These are phyloP conservation scores for Pseudococcus jackbeardsleyi DNA, from an alignment of 2,888 invertebrate species.

Conservation along the genomic window DNA sequence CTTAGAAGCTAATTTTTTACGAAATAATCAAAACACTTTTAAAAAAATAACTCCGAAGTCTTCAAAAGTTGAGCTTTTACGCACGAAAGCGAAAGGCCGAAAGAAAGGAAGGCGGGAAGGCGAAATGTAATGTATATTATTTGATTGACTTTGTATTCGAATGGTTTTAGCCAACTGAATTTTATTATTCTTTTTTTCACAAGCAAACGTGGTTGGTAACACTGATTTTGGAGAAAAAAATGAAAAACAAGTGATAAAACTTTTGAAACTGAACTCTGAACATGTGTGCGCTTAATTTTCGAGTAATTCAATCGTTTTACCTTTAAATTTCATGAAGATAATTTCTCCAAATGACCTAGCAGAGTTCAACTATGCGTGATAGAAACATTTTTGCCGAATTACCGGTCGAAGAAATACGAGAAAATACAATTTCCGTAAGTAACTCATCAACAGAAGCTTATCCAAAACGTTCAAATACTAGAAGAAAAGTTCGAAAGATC, in stretches of 20 bases:
- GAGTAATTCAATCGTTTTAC: background rate
- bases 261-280: background rate
- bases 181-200: background rate
- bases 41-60: too few species aligned
- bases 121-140: background rate
- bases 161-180: background rate
- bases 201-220: background rate
- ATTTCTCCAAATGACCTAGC: background rate
- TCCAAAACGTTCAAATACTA: slow-evolving; percentile 12
- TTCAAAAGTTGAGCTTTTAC: too few species aligned
- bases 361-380: slow-evolving; percentile 40
- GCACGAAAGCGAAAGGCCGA: too few species aligned
- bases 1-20: background rate
- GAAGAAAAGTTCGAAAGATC: background rate
- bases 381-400: slow-evolving; percentile 56
- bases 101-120: background rate
- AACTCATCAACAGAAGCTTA: background rate
- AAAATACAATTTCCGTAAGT: slow-evolving; percentile 6
- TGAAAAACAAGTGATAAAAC: background rate
- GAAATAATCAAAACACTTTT: background rate
- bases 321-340: background rate
- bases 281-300: background rate
- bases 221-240: background rate
- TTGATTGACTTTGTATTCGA: background rate
- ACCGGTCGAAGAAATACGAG: slow-evolving; percentile 53